These are phyloP conservation scores for Conops quadrifasciatus DNA, from an alignment of 2,888 invertebrate species.

Conservation along the genomic window DNA sequence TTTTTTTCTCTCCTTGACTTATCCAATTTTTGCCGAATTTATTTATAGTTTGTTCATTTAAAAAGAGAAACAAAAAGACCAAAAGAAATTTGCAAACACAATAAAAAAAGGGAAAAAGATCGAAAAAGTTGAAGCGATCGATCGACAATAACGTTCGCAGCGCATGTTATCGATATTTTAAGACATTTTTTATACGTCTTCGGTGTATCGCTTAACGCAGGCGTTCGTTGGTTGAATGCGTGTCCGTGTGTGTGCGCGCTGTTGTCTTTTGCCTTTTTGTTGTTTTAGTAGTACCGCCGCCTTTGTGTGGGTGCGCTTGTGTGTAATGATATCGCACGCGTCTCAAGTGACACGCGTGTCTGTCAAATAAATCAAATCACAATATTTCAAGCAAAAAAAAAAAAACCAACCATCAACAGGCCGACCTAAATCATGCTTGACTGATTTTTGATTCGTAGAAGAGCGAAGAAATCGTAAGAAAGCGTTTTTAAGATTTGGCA, in stretches of 20 bases:
- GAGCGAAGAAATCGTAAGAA: no score
- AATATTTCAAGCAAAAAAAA: slow-evolving; percentile 21
- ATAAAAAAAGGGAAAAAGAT: not conserved
- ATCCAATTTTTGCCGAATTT: no score
- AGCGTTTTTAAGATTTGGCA: not conserved
- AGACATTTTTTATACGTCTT: no score
- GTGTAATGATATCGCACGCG: slow-evolving; percentile 58
- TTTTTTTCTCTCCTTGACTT: no score
- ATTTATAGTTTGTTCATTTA: no score
- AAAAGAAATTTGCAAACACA: no score
- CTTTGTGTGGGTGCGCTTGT: no score
- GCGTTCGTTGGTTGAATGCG: not conserved
- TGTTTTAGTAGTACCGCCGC: no score
- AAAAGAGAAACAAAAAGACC: no score
- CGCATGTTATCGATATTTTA: no score
- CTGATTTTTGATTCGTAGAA: not conserved
- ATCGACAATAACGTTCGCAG: not conserved
- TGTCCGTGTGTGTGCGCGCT: slow-evolving; percentile 1
- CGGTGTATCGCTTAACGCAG: no score
- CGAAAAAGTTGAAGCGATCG: not conserved
- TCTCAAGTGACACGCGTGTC: slow-evolving; percentile 61
- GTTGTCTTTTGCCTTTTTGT: slow-evolving; percentile 1
- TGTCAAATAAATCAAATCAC: not conserved
- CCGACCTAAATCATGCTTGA: not conserved
- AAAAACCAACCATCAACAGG: no score